phyloP scores from a whole-genome alignment of 2,888 invertebrate genomes.

The Galeopsomyia nigrocyanea region DNA sequence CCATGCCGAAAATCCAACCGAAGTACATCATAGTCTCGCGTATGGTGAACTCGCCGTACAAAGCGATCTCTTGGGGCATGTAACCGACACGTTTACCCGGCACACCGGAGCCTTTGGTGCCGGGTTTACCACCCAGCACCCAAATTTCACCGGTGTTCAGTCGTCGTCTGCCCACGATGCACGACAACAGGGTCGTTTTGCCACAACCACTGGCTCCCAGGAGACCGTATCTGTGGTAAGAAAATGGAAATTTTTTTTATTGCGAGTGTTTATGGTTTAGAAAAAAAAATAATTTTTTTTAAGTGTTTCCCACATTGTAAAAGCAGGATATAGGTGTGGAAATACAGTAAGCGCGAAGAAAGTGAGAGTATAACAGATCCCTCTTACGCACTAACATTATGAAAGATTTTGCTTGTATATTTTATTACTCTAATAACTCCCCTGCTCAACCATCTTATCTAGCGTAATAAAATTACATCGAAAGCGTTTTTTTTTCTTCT shows the following conservation, averaged over 20 bases:
- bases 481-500: no score
- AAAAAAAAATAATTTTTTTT: no score
- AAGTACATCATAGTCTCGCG: constrained; percentile 97
- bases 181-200: constrained; percentile 94
- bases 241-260: background rate
- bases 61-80: constrained; percentile 95
- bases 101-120: constrained; percentile 89
- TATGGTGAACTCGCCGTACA: constrained; percentile 93
- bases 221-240: constrained; percentile 84
- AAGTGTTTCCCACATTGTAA: no score
- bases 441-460: no score
- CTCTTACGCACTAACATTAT: no score
- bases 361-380: no score
- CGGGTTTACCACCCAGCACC: constrained; percentile 92
- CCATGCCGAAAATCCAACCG: constrained; percentile 96
- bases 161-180: constrained; percentile 89
- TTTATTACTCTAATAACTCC: no score
- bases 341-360: no score
- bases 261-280: no score
- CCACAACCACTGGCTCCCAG: constrained; percentile 96
- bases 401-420: no score
- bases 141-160: constrained; percentile 90
- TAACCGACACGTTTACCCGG: constrained; percentile 97
- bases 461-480: no score
- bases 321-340: no score